Conservation (phyloP, 2,888 invertebrate species). For the Agonopterix subpropinquella region DNA sequence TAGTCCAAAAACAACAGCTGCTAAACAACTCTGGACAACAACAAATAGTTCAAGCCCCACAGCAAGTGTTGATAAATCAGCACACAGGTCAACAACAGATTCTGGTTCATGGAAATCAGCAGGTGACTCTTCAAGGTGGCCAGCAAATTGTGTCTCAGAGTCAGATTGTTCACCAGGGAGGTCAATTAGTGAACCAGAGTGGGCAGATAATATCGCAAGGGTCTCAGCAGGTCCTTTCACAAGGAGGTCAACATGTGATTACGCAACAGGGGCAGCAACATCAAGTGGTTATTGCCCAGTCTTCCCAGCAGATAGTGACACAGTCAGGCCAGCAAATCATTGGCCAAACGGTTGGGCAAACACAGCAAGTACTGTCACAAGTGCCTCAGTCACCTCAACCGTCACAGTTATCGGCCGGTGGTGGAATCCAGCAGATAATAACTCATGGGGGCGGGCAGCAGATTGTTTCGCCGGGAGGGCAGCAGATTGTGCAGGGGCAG, state of each 20-base stretch:
- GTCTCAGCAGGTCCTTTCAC: slow-evolving; percentile 60
- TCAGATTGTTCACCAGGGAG: slow-evolving; percentile 67
- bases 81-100: slow-evolving; percentile 69
- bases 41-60: slow-evolving; percentile 68
- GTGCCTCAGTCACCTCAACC: slow-evolving; percentile 62
- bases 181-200: slow-evolving; percentile 62
- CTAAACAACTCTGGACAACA: slow-evolving; percentile 72
- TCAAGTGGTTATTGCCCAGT: slow-evolving; percentile 66
- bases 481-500: slow-evolving; percentile 62
- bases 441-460: slow-evolving; percentile 68
- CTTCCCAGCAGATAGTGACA: slow-evolving; percentile 65
- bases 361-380: slow-evolving; percentile 60
- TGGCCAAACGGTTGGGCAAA: slow-evolving; percentile 55
- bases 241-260: slow-evolving; percentile 68
- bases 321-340: slow-evolving; percentile 68
- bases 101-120: slow-evolving; percentile 67
- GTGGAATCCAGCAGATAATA: slow-evolving; percentile 70
- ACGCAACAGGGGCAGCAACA: slow-evolving; percentile 67
- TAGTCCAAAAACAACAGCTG: slow-evolving; percentile 75
- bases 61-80: slow-evolving; percentile 69
- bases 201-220: slow-evolving; percentile 62
- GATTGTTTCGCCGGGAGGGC: slow-evolving; percentile 62
- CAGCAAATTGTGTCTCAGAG: slow-evolving; percentile 66
- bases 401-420: slow-evolving; percentile 46
- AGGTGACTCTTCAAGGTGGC: slow-evolving; percentile 64